These are phyloP conservation scores for Sitta carolinensis DNA, from an alignment of 2,797 vertebrate species.

Conservation along the genomic window DNA sequence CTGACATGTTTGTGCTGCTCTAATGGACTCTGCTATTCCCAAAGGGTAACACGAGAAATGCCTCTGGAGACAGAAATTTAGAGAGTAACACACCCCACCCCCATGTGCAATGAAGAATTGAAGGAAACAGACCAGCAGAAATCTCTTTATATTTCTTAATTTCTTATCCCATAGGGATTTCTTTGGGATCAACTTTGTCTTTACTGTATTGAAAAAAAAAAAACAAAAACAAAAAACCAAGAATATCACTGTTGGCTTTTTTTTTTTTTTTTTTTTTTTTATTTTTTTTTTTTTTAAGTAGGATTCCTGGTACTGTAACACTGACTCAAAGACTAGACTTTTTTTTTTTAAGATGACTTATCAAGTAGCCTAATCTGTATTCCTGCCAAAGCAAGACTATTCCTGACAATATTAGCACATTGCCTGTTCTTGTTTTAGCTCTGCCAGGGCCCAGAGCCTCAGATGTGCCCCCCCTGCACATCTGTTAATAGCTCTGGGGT, in stretches of 20 bases:
- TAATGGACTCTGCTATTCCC: background rate
- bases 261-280: background rate
- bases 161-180: background rate
- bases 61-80: background rate
- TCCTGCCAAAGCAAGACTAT: conserved; percentile 52
- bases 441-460: background rate
- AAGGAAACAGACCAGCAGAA: background rate
- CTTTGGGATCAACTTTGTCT: background rate
- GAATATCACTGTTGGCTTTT: background rate
- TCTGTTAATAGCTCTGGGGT: background rate
- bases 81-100: background rate
- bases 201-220: background rate
- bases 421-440: conserved; percentile 46
- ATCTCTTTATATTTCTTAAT: background rate
- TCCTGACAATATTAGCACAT: conserved; percentile 36
- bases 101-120: background rate
- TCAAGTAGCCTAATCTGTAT: conserved; percentile 22
- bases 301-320: background rate
- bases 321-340: background rate
- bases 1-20: background rate
- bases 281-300: background rate
- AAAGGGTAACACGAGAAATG: background rate
- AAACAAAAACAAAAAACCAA: too few relatives aligned
- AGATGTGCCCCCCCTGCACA: background rate
- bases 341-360: background rate